Conservation (phyloP, 2,888 invertebrate species). For the Mylabris sibirica region DNA sequence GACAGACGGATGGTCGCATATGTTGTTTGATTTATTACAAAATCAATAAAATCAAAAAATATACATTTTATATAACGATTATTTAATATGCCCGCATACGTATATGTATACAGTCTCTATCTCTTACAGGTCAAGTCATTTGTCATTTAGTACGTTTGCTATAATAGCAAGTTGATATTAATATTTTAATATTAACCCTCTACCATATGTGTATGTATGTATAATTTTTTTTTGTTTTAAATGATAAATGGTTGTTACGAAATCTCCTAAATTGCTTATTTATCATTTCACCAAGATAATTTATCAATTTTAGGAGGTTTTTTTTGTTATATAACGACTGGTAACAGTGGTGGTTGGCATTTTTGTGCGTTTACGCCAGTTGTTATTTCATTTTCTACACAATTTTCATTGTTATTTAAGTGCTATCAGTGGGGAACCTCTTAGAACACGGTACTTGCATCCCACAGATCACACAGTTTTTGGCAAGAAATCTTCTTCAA, state of each 20-base stretch:
- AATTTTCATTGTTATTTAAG: too few relatives aligned
- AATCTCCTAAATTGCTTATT: slow-evolving; percentile 36
- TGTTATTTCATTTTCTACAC: too few relatives aligned
- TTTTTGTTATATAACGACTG: slow-evolving; percentile 28
- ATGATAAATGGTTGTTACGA: slow-evolving; percentile 12
- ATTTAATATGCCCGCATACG: slow-evolving; percentile 32
- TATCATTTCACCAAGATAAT: slow-evolving; percentile 33
- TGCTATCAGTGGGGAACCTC: too few relatives aligned
- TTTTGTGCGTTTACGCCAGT: not conserved
- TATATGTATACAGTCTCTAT: not conserved
- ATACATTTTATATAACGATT: slow-evolving; percentile 27
- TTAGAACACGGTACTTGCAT: too few relatives aligned
- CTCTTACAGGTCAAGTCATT: slow-evolving; percentile 36
- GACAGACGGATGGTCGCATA: slow-evolving; percentile 2
- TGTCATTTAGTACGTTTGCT: slow-evolving; percentile 27
- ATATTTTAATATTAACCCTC: slow-evolving; percentile 37
- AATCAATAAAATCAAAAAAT: slow-evolving; percentile 39
- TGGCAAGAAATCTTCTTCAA: too few relatives aligned
- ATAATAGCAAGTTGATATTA: slow-evolving; percentile 30
- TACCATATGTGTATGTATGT: not conserved
- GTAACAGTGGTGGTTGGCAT: slow-evolving; percentile 13
- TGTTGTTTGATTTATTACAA: slow-evolving; percentile 43
- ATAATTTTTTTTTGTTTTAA: not conserved
- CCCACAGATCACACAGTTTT: too few relatives aligned
- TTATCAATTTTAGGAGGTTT: slow-evolving; percentile 31